phyloP scores from a whole-genome alignment of 2,113 vertebrate genomes.

The Triplophysa dalaica region DNA sequence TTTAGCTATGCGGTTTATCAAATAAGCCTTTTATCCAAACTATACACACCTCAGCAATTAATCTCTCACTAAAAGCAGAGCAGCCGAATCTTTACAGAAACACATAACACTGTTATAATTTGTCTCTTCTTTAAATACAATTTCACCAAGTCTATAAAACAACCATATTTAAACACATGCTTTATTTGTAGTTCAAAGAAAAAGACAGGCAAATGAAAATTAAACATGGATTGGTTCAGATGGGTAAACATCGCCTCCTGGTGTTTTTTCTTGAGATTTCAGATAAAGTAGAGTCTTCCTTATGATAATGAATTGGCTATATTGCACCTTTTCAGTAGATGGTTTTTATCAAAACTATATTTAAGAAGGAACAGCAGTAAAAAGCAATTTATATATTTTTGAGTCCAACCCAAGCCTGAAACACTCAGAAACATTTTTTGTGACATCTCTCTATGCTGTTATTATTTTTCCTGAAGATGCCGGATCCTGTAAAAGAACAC shows the following conservation, averaged over 20 bases:
- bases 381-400: conserved; percentile 10
- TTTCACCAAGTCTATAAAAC: not conserved
- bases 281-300: too few relatives aligned
- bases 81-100: not conserved
- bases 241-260: conserved; percentile 23
- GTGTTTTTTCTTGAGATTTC: conserved; percentile 8
- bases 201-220: not conserved
- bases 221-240: not conserved
- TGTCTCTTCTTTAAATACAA: too few relatives aligned
- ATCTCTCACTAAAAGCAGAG: not conserved
- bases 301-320: too few relatives aligned
- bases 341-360: not conserved
- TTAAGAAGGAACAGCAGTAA: not conserved
- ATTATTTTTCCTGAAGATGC: not conserved
- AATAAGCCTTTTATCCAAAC: too few relatives aligned
- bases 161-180: not conserved
- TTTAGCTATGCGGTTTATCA: not conserved
- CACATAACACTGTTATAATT: not conserved
- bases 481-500: not conserved
- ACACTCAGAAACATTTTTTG: not conserved
- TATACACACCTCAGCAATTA: too few relatives aligned
- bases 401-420: not conserved
- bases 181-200: conserved; percentile 11
- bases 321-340: too few relatives aligned
- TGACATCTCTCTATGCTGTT: not conserved